Percentiles rank a stretch among this genome's conserved stretches.
These are phyloP conservation scores for Lasius fuliginosus DNA, from an alignment of 2,888 invertebrate species.

Conservation along the genomic window DNA sequence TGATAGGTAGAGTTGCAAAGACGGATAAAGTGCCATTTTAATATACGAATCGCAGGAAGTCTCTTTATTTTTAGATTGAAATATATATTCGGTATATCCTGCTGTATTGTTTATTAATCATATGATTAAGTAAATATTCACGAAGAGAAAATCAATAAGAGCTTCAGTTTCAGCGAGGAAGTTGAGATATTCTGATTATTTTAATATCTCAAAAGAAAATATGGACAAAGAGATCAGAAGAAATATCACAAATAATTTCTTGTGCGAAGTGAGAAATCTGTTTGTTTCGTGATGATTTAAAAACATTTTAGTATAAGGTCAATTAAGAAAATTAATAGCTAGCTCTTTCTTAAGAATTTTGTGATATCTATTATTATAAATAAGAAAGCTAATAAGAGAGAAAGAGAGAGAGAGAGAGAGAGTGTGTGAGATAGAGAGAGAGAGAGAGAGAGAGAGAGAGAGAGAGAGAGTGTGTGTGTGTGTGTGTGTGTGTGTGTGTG, in stretches of 20 bases:
- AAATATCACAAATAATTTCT: not conserved
- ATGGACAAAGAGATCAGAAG: not conserved
- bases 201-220: constrained; percentile 31
- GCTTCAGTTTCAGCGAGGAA: constrained; percentile 25
- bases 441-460: too few species aligned
- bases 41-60: not conserved
- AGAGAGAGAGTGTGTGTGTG: too few species aligned
- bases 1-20: not conserved
- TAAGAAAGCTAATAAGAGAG: not conserved
- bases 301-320: not conserved
- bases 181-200: constrained; percentile 34
- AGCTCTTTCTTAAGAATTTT: not conserved
- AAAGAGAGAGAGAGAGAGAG: too few species aligned
- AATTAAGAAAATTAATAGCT: constrained; percentile 24
- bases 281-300: not conserved
- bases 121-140: constrained; percentile 46
- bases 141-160: constrained; percentile 39
- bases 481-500: too few species aligned
- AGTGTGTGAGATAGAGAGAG: too few species aligned
- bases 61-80: constrained; percentile 29
- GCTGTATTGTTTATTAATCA: constrained; percentile 21
- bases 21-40: constrained; percentile 9
- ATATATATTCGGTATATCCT: not conserved
- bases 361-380: not conserved
- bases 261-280: not conserved